These are phyloP conservation scores for Philaethria dido DNA, from an alignment of 2,888 invertebrate genomes.

Conservation along the genomic window DNA sequence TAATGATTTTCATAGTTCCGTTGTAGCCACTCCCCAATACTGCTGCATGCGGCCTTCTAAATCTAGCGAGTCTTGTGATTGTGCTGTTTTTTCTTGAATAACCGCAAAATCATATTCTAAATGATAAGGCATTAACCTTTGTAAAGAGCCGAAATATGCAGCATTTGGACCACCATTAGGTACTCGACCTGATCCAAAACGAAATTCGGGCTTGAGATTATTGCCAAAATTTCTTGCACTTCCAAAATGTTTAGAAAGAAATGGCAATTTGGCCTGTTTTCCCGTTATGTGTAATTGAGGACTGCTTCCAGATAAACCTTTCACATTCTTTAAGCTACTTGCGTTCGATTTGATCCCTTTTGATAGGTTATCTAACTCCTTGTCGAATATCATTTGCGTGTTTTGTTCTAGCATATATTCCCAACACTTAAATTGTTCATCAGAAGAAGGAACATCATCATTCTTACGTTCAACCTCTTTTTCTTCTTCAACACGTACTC, in stretches of 20 bases:
- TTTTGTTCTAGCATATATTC: slow-evolving; percentile 97
- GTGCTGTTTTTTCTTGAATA: slow-evolving; percentile 89
- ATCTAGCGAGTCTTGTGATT: slow-evolving; percentile 89
- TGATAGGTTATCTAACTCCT: slow-evolving; percentile 92
- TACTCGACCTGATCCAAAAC: slow-evolving; percentile 83
- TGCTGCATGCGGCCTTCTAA: slow-evolving; percentile 93
- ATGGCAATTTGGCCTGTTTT: slow-evolving; percentile 77
- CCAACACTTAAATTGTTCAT: slow-evolving; percentile 96
- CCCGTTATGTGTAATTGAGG: slow-evolving; percentile 85
- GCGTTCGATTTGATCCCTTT: slow-evolving; percentile 84
- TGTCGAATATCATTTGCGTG: slow-evolving; percentile 93
- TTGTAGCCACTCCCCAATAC: slow-evolving; percentile 95
- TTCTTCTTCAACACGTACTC: slow-evolving; percentile 86
- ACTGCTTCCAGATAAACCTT: slow-evolving; percentile 87
- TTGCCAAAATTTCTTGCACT: slow-evolving; percentile 92
- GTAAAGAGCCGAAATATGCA: slow-evolving; percentile 93
- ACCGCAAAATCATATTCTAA: slow-evolving; percentile 93
- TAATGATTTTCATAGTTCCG: slow-evolving; percentile 86
- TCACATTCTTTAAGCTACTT: slow-evolving; percentile 81
- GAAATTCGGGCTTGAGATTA: slow-evolving; percentile 83
- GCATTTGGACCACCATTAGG: slow-evolving; percentile 92
- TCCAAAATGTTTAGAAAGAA: slow-evolving; percentile 90
- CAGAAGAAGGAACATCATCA: slow-evolving; percentile 83
- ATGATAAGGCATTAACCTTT: slow-evolving; percentile 91
- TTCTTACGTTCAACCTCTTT: slow-evolving; percentile 75